These are phyloP conservation scores for Propithecus deckenii DNA, from an alignment of 2,797 vertebrate genomes.

Conservation along the genomic window DNA sequence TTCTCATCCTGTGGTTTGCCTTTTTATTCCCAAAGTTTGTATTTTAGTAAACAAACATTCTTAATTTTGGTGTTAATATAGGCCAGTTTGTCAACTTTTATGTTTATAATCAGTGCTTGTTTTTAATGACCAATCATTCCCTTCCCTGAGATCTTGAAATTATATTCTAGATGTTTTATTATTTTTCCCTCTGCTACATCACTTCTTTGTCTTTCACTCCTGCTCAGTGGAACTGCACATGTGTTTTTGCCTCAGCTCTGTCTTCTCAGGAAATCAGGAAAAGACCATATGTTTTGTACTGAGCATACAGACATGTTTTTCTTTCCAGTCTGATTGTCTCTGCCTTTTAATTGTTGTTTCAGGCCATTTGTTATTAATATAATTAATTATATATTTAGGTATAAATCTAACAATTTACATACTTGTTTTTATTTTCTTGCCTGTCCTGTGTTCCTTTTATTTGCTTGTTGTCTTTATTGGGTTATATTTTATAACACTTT, in stretches of 20 bases:
- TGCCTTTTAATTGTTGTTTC: conserved; percentile 1
- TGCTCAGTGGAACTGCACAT: neutral
- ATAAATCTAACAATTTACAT: neutral
- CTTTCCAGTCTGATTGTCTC: neutral
- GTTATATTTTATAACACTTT: conserved; percentile 19
- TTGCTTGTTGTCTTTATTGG: neutral
- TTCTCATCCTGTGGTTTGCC: neutral
- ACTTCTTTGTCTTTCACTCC: neutral
- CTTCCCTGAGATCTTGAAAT: neutral
- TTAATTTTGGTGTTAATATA: neutral
- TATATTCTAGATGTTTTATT: neutral
- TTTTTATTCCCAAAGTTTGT: neutral
- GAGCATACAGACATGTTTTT: neutral
- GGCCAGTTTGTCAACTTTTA: neutral
- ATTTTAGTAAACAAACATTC: conserved; percentile 14
- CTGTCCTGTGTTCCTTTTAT: neutral
- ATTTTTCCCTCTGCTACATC: neutral
- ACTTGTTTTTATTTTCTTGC: neutral
- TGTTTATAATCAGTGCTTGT: neutral
- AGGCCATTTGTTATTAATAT: neutral
- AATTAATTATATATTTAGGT: neutral
- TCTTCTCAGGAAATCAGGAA: neutral
- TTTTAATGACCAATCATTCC: neutral
- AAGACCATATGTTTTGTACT: neutral
- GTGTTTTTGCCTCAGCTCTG: neutral